Conservation (phyloP, 1,140 invertebrate species). For the Lordiphosa mommai region DNA sequence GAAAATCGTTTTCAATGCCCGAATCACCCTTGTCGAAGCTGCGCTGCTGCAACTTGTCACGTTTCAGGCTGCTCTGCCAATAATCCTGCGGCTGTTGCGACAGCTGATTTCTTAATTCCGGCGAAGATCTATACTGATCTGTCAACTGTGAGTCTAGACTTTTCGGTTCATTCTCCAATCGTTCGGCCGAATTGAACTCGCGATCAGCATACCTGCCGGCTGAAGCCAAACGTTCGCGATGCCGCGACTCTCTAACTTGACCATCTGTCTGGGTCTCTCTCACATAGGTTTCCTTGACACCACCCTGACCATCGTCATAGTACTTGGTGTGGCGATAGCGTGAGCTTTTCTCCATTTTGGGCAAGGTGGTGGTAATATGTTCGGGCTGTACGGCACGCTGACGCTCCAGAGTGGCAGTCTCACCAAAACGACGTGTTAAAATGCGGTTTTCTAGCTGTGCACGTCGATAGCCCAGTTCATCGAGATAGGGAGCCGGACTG, state of each 20-base stretch:
- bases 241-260: slow-evolving; percentile 82
- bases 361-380: slow-evolving; percentile 47
- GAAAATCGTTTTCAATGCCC: slow-evolving; percentile 89
- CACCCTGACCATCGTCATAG: slow-evolving; percentile 79
- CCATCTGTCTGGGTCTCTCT: slow-evolving; percentile 81
- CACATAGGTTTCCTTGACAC: slow-evolving; percentile 81
- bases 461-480: slow-evolving; percentile 84
- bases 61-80: slow-evolving; percentile 75
- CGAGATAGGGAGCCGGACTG: slow-evolving; percentile 81
- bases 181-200: slow-evolving; percentile 58
- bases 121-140: slow-evolving; percentile 81
- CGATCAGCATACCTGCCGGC: slow-evolving; percentile 48
- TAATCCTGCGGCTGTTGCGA: slow-evolving; percentile 74
- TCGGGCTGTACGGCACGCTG: slow-evolving; percentile 3
- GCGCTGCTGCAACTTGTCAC: slow-evolving; percentile 74
- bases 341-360: slow-evolving; percentile 63
- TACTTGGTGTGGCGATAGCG: slow-evolving; percentile 75
- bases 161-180: slow-evolving; percentile 82
- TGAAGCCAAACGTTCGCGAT: slow-evolving; percentile 79
- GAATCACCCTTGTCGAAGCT: slow-evolving; percentile 84
- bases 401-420: slow-evolving; percentile 52
- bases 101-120: slow-evolving; percentile 76
- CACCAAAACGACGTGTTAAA: slow-evolving; percentile 68
- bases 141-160: slow-evolving; percentile 83
- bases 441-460: slow-evolving; percentile 87